phyloP scores from a whole-genome alignment of 2,797 vertebrate genomes.

The Zenarchopterus dispar region DNA sequence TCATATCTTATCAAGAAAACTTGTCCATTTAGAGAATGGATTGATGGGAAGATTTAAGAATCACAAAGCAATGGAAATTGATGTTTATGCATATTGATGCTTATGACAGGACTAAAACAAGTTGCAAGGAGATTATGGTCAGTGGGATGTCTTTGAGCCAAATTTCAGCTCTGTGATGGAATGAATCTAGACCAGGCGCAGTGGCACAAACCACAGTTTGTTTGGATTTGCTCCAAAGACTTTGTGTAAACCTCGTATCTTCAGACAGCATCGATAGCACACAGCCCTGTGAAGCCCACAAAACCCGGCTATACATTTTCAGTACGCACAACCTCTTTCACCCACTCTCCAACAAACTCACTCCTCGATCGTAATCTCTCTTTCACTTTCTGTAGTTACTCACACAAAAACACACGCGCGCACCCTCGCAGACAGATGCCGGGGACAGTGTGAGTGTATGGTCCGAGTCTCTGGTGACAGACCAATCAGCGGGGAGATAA shows the following conservation, averaged over 20 bases:
- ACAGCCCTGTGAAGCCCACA: slow-evolving; percentile 34
- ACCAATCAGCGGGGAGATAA: slow-evolving; percentile 98
- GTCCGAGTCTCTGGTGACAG: slow-evolving; percentile 96
- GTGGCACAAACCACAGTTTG: background rate
- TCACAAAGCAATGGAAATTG: too few relatives aligned
- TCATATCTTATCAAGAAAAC: too few relatives aligned
- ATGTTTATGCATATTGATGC: too few relatives aligned
- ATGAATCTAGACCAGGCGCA: background rate
- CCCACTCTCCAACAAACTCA: slow-evolving; percentile 59
- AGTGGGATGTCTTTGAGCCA: background rate
- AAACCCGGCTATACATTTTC: slow-evolving; percentile 46
- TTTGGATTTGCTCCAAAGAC: slow-evolving; percentile 22
- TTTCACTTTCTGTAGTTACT: slow-evolving; percentile 35
- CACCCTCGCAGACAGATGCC: slow-evolving; percentile 45
- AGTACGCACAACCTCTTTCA: slow-evolving; percentile 70
- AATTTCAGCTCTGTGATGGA: background rate
- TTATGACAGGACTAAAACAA: background rate
- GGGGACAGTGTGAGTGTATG: slow-evolving; percentile 77
- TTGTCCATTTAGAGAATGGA: too few relatives aligned
- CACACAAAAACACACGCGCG: background rate
- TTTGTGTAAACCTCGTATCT: slow-evolving; percentile 22
- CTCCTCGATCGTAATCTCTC: slow-evolving; percentile 74
- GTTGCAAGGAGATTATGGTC: background rate
- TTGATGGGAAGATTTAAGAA: too few relatives aligned
- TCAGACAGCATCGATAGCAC: slow-evolving; percentile 15